A percentile compares a stretch with the other conserved stretches of the same genome.
These are phyloP conservation scores for Amphiura filiformis DNA, from an alignment of 35 echinoderm and acorn worm genomes.

Conservation along the genomic window DNA sequence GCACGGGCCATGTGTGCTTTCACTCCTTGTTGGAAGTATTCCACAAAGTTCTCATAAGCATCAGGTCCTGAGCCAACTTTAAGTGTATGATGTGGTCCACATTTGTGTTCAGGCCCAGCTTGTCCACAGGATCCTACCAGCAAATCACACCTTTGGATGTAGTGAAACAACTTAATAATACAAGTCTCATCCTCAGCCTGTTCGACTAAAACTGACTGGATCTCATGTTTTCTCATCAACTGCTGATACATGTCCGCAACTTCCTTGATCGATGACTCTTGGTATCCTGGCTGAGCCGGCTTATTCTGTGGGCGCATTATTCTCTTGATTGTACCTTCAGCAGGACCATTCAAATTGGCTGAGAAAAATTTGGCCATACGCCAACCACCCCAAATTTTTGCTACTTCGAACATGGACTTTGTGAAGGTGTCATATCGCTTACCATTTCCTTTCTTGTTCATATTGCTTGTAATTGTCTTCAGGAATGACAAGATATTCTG, in stretches of 20 bases:
- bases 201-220: not conserved
- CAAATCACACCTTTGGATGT: not conserved
- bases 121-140: not conserved
- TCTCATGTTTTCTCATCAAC: not conserved
- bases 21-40: not conserved
- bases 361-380: not conserved
- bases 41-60: not conserved
- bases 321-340: not conserved
- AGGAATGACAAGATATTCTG: not conserved
- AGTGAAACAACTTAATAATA: not conserved
- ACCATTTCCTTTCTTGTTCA: not conserved
- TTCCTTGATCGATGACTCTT: not conserved
- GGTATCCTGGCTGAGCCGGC: not conserved
- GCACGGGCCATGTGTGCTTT: not conserved
- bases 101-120: not conserved
- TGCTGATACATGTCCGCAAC: not conserved
- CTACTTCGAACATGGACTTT: not conserved
- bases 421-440: not conserved
- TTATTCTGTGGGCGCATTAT: not conserved
- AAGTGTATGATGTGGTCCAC: not conserved
- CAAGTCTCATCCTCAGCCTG: not conserved
- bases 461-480: not conserved
- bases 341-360: not conserved
- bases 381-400: not conserved
- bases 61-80: not conserved